A percentile compares a stretch with the other conserved stretches of the same genome.
These are phyloP conservation scores for Pelmatolapia mariae DNA, from an alignment of 2,113 vertebrate species.

Conservation along the genomic window DNA sequence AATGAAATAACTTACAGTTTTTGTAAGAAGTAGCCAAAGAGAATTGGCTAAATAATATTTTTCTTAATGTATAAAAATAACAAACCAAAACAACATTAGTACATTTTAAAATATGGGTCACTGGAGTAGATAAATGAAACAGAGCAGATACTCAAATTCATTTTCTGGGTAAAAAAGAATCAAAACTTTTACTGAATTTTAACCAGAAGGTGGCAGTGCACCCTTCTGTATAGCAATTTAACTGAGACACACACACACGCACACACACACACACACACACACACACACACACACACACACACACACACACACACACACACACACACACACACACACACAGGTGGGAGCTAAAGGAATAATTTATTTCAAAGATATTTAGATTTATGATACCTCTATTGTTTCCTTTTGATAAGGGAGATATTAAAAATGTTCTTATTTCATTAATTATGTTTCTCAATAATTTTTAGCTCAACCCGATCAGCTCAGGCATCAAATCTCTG, in stretches of 20 bases:
- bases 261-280: background rate
- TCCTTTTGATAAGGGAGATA: background rate
- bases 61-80: background rate
- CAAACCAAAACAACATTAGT: background rate
- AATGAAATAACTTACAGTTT: background rate
- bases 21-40: background rate
- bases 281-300: background rate
- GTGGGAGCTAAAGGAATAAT: background rate
- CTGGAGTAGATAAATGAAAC: background rate
- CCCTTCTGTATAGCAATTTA: background rate
- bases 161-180: background rate
- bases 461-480: fast-evolving
- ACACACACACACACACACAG: background rate
- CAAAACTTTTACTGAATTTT: background rate
- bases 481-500: background rate
- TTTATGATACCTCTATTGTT: background rate
- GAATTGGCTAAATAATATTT: background rate
- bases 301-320: background rate
- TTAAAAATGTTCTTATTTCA: background rate
- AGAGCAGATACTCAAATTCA: background rate
- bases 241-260: background rate
- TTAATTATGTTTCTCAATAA: background rate
- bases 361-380: background rate
- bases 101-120: background rate
- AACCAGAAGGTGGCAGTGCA: background rate